Percentiles rank a stretch among this genome's conserved stretches.
Conservation (phyloP, 1,140 invertebrate genomes). For the Ditylenchus dipsaci region DNA sequence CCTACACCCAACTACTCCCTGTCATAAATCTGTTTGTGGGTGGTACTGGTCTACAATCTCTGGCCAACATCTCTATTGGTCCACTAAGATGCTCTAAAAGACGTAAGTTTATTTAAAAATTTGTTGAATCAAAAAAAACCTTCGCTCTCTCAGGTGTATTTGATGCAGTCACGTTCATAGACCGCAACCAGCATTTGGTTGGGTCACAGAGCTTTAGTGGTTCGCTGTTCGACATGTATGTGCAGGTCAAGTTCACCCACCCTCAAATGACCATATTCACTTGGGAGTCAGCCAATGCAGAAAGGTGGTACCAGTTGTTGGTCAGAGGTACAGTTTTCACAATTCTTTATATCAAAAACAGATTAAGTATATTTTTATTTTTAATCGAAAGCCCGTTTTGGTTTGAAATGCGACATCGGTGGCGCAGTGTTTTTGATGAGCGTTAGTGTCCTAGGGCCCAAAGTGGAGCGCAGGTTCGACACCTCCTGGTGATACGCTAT, state of each 20-base stretch:
- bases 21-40: slow-evolving; percentile 56
- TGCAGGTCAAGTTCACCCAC: slow-evolving; percentile 52
- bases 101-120: slow-evolving; percentile 26
- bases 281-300: slow-evolving; percentile 49
- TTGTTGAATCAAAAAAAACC: neutral
- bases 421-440: no score
- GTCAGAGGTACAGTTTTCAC: slow-evolving; percentile 34
- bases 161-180: slow-evolving; percentile 52
- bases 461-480: no score
- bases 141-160: slow-evolving; percentile 48
- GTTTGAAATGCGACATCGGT: no score
- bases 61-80: slow-evolving; percentile 49
- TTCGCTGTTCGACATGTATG: slow-evolving; percentile 48
- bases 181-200: slow-evolving; percentile 51
- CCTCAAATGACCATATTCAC: slow-evolving; percentile 54
- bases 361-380: no score
- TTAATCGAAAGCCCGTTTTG: no score
- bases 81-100: slow-evolving; percentile 43
- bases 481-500: no score
- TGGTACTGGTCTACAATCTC: slow-evolving; percentile 34
- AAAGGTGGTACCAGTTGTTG: slow-evolving; percentile 56
- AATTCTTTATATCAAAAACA: no score
- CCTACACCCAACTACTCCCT: slow-evolving; percentile 51
- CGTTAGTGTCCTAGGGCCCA: no score
- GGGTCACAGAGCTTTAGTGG: slow-evolving; percentile 45